Evolutionary conservation across 1,140 invertebrate genomes (phyloP).

Genomic region (Nephotettix cincticeps): DNA sequence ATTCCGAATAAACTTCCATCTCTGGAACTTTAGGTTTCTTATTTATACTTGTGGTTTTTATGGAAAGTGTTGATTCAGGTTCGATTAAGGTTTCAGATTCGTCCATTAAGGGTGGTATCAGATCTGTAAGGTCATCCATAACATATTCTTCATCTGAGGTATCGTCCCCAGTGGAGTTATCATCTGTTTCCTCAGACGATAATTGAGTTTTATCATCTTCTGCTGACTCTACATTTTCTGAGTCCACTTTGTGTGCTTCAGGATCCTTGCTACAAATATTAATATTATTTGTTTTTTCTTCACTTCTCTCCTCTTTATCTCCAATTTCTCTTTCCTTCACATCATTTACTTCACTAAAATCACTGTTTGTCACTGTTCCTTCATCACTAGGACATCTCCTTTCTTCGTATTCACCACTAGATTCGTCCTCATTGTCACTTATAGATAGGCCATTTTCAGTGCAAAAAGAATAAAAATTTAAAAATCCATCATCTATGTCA

Average conservation of each 20-base stretch:
- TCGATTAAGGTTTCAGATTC: neutral
- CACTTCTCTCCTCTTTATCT: neutral
- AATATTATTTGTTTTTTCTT: neutral
- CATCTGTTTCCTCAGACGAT: neutral
- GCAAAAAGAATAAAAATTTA: no score
- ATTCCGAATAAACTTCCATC: neutral
- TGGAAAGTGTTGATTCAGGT: neutral
- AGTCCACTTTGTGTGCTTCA: no score
- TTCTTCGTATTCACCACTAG: constrained; percentile 11
- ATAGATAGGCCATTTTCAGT: constrained; percentile 24
- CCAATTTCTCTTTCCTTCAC: neutral
- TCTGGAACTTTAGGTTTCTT: neutral
- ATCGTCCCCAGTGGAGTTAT: no score
- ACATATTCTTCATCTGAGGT: neutral
- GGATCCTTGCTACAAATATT: no score
- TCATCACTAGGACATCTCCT: constrained; percentile 43
- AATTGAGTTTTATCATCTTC: no score
- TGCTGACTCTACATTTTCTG: no score
- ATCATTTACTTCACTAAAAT: constrained; percentile 33
- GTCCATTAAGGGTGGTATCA: neutral
- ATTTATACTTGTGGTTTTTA: neutral
- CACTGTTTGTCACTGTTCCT: constrained; percentile 42
- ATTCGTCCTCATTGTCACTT: constrained; percentile 40
- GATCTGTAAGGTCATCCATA: neutral
- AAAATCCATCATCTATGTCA: constrained; percentile 69